A percentile compares a stretch with the other conserved stretches of the same genome.
These are phyloP conservation scores for Caenorhabditis zanzibari DNA, from an alignment of 2,888 invertebrate species.

Conservation along the genomic window DNA sequence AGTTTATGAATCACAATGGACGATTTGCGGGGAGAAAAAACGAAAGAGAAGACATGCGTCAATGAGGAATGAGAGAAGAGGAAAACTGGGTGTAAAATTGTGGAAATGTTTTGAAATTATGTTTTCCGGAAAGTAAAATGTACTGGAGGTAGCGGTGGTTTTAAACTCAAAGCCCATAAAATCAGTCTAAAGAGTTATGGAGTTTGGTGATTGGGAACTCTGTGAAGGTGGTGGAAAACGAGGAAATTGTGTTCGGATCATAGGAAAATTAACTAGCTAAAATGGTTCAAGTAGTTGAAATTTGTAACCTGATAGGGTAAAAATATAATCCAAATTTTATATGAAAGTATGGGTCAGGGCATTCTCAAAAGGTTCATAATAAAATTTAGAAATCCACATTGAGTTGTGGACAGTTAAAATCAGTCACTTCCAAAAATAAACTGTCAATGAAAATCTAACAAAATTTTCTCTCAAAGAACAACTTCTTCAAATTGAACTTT, in stretches of 20 bases:
- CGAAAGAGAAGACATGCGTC: conserved; percentile 41
- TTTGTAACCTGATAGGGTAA: too few relatives aligned
- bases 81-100: conserved; percentile 60
- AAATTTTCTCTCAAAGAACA: too few relatives aligned
- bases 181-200: neutral
- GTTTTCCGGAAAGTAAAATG: conserved; percentile 44
- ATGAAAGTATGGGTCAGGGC: too few relatives aligned
- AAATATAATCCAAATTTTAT: too few relatives aligned
- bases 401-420: too few relatives aligned
- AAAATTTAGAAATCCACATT: too few relatives aligned
- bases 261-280: neutral
- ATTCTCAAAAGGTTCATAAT: too few relatives aligned
- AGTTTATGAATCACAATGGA: conserved; percentile 56
- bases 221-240: neutral
- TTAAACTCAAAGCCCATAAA: neutral
- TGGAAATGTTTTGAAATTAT: conserved; percentile 55
- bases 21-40: conserved; percentile 33
- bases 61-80: conserved; percentile 28
- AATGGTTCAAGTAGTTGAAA: too few relatives aligned
- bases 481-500: too few relatives aligned
- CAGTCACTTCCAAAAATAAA: too few relatives aligned
- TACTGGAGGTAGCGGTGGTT: conserved; percentile 11
- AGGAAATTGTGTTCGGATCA: neutral
- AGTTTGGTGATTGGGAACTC: neutral
- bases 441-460: too few relatives aligned